Percentiles rank a stretch among this genome's conserved stretches.
Evolutionary conservation across 1,140 invertebrate species (phyloP).

Genomic region (Chelonus insularis): DNA sequence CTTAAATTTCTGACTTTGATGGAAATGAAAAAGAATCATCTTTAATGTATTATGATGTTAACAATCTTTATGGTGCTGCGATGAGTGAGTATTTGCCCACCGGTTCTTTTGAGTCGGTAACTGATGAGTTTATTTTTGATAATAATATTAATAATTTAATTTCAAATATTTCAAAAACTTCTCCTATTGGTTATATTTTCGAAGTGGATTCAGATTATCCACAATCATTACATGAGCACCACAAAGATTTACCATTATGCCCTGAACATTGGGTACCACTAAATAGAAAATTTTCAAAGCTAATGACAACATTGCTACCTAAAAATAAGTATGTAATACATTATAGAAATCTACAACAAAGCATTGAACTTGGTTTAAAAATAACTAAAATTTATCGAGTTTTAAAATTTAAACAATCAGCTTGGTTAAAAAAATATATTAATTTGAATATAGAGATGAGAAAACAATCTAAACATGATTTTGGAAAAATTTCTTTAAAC

Average conservation of each 20-base stretch:
- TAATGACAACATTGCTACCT: constrained; percentile 54
- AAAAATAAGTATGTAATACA: constrained; percentile 41
- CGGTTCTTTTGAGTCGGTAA: constrained; percentile 37
- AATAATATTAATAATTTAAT: constrained; percentile 13
- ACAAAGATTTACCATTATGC: constrained; percentile 61
- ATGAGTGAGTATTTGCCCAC: constrained; percentile 35
- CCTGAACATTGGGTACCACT: constrained; percentile 42
- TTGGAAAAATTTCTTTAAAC: neutral
- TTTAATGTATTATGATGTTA: constrained; percentile 41
- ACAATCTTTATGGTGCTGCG: constrained; percentile 46
- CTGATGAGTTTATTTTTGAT: neutral
- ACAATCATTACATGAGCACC: constrained; percentile 55
- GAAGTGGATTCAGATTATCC: constrained; percentile 45
- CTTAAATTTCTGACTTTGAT: too few species aligned
- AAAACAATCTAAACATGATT: neutral
- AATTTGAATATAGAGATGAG: constrained; percentile 41
- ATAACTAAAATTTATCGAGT: constrained; percentile 31
- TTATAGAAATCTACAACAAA: constrained; percentile 59
- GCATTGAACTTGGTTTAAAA: constrained; percentile 34
- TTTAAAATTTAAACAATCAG: constrained; percentile 30
- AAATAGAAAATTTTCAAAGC: constrained; percentile 39
- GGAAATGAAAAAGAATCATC: constrained; percentile 26
- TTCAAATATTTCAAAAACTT: constrained; percentile 45
- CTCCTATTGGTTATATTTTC: constrained; percentile 58
- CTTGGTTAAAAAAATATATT: constrained; percentile 38